Conservation (phyloP, 2,797 vertebrate species). For the Poecilia wingei region DNA sequence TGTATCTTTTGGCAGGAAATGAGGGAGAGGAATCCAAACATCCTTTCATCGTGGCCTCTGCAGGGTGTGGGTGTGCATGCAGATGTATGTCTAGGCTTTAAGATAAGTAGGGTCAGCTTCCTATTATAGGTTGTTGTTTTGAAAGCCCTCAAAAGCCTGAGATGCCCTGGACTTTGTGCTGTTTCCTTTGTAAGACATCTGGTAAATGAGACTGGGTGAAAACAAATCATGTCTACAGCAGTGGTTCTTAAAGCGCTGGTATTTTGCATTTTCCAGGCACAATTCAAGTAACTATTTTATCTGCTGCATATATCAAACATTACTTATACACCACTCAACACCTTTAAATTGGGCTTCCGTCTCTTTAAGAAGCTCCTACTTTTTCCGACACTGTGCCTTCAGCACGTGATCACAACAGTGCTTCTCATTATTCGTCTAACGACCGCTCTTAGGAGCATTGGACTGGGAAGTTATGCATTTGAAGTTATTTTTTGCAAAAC, state of each 20-base stretch:
- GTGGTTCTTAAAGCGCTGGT: background rate
- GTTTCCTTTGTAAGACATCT: background rate
- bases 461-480: background rate
- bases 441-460: too few species aligned
- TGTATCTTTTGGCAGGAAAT: slow-evolving; percentile 71
- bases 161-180: background rate
- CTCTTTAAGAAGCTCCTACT: too few species aligned
- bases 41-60: slow-evolving; percentile 19
- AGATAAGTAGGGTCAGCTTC: slow-evolving; percentile 19
- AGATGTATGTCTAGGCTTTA: slow-evolving; percentile 13
- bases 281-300: too few species aligned
- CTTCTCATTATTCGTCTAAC: too few species aligned
- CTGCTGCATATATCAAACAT: too few species aligned
- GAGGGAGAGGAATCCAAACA: slow-evolving; percentile 52
- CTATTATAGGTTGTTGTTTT: slow-evolving; percentile 9
- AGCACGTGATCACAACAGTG: too few species aligned
- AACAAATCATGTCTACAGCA: background rate
- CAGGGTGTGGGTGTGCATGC: slow-evolving; percentile 12
- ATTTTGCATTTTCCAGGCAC: too few species aligned
- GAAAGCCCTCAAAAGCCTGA: background rate
- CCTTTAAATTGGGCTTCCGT: too few species aligned
- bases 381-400: too few species aligned
- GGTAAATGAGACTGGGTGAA: background rate
- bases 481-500: background rate
- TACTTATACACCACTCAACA: too few species aligned